Evolutionary conservation across 1,140 invertebrate genomes (phyloP), one percentile per base, ranked within the genome.

Genomic region (Drosophila grimshawi): DNA sequence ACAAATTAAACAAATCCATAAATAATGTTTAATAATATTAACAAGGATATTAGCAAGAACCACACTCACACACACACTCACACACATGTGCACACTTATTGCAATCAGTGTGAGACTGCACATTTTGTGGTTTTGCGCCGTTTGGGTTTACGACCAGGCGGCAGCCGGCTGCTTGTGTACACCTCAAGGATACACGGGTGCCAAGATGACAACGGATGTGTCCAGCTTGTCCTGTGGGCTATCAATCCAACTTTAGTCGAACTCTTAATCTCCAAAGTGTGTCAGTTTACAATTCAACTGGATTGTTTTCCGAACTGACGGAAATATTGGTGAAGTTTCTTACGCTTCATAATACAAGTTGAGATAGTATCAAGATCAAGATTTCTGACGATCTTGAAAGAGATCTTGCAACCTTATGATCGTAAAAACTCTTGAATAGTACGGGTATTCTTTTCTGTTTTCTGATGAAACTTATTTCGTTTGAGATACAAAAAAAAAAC

Each of bases 1-100:
- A 91, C 90, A 91, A 91, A 91, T 91, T 91, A 91, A 91, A 91
- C 90, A 91, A 91, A 91, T 91, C 90, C 90, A 91, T 91, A 91
- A 91, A 91, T 91, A 90, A 91, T 91, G 90, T 91, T 91, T 91
- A 91, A 91, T 91, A 91, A 90, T 86, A 91, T 91, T 91, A 91
- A 91, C 90, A 91, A 88, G 90, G 80, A 91, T 90, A 91, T 91
- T 91, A 91, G 90, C 86, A 81, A 78, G 32, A 70, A 64, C 64
- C 70, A 76, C 70, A 80, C 51, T 64, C 77, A 55, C 46, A 69
- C 75, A 56, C 35, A 86, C 41, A 41, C 51, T 45, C 43, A 76
- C 39, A 68, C 19, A 46, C 57, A 51, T 41, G 51, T 77, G 55
- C 66, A 78, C 77, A 63, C 68, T 75, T 43, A 73, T 68, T 78